A percentile compares a stretch with the other conserved stretches of the same genome.
These are phyloP conservation scores for Oncorhynchus keta DNA, from an alignment of 2,113 vertebrate genomes.

Conservation along the genomic window DNA sequence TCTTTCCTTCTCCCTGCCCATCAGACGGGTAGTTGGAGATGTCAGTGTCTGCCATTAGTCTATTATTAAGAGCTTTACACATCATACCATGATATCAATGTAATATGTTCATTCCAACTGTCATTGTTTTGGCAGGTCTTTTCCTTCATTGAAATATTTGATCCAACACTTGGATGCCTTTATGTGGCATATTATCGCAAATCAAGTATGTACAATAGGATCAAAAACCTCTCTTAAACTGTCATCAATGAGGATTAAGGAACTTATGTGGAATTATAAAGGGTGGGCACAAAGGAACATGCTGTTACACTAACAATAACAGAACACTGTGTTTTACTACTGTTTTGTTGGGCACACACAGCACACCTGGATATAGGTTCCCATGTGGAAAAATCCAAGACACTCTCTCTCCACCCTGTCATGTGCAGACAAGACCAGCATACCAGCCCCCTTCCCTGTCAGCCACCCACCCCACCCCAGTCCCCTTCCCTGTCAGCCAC, in stretches of 20 bases:
- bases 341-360: constrained; percentile 1
- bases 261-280: neutral
- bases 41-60: constrained; percentile 51
- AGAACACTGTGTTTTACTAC: neutral
- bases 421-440: constrained; percentile 82
- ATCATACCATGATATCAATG: too few relatives aligned
- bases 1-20: constrained; percentile 48
- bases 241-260: neutral
- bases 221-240: too few relatives aligned
- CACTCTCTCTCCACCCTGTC: constrained; percentile 69
- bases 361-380: constrained; percentile 55
- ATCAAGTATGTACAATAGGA: too few relatives aligned
- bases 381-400: constrained; percentile 21
- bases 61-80: neutral
- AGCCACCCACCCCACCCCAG: constrained; percentile 5
- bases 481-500: neutral
- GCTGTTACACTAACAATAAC: neutral
- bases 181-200: too few relatives aligned
- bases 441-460: neutral
- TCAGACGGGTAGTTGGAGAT: constrained; percentile 84
- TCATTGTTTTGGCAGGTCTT: too few relatives aligned
- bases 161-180: too few relatives aligned
- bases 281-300: neutral
- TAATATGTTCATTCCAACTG: too few relatives aligned
- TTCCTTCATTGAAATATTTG: too few relatives aligned